These are phyloP conservation scores for Aleiodes leptofemur DNA, from an alignment of 2,888 invertebrate species.

Conservation along the genomic window DNA sequence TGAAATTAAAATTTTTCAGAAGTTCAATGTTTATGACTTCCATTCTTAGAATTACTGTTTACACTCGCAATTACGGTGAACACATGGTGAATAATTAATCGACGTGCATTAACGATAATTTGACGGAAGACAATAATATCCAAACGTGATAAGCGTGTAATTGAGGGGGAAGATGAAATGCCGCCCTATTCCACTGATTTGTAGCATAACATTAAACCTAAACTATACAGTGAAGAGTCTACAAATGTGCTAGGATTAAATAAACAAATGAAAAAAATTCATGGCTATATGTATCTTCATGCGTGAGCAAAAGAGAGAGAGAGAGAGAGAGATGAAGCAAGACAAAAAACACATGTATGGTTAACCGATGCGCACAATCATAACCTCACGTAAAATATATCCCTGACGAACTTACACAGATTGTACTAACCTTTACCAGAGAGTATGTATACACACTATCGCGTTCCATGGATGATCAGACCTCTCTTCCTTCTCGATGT, in stretches of 20 bases:
- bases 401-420: constrained; percentile 41
- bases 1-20: not conserved
- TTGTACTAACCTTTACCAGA: constrained; percentile 39
- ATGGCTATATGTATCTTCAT: constrained; percentile 4
- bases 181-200: constrained; percentile 30
- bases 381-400: constrained; percentile 49
- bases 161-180: constrained; percentile 46
- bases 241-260: constrained; percentile 25
- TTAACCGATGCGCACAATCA: constrained; percentile 32
- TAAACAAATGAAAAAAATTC: constrained; percentile 26
- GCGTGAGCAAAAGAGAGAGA: constrained; percentile 5
- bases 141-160: constrained; percentile 42
- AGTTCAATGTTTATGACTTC: not conserved
- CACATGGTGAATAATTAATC: constrained; percentile 40
- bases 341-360: constrained; percentile 16
- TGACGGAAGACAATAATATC: constrained; percentile 44
- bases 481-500: constrained; percentile 16
- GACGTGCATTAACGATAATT: constrained; percentile 41
- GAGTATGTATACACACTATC: constrained; percentile 25
- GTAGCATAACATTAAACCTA: constrained; percentile 36
- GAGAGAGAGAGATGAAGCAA: constrained; percentile 26
- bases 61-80: not conserved
- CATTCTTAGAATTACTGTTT: constrained; percentile 19
- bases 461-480: constrained; percentile 31
- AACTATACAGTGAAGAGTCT: constrained; percentile 21